Conservation (phyloP, 2,797 vertebrate genomes). For the Echeneis naucrates region DNA sequence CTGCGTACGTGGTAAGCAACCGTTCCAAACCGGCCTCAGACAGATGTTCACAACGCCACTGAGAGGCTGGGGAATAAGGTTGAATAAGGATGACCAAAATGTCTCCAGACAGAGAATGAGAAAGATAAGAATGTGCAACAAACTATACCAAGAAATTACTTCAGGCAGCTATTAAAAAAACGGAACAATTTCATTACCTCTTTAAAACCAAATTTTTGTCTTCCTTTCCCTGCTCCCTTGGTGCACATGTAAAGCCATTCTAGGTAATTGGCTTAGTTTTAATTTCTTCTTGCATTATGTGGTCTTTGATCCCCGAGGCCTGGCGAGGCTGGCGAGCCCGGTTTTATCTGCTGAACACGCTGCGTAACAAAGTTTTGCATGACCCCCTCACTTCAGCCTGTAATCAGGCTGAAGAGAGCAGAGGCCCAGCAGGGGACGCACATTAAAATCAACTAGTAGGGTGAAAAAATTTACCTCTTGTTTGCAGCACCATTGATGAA, state of each 20-base stretch:
- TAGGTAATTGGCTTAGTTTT: constrained; percentile 70
- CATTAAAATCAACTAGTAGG: constrained; percentile 66
- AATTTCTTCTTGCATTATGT: constrained; percentile 61
- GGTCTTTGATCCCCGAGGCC: constrained; percentile 64
- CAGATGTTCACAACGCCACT: constrained; percentile 65
- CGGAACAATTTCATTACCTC: constrained; percentile 27
- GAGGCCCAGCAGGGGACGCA: constrained; percentile 39
- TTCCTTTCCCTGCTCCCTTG: constrained; percentile 31
- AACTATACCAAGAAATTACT: constrained; percentile 37
- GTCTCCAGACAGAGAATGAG: constrained; percentile 30
- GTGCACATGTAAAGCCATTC: constrained; percentile 53
- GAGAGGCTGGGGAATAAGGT: constrained; percentile 40
- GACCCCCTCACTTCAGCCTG: constrained; percentile 61
- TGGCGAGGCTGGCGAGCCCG: constrained; percentile 25
- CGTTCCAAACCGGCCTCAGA: constrained; percentile 49
- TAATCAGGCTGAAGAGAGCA: constrained; percentile 50
- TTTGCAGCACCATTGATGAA: constrained; percentile 43
- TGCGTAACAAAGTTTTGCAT: constrained; percentile 53
- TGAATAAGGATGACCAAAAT: constrained; percentile 50
- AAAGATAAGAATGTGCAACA: constrained; percentile 25
- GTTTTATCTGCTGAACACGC: constrained; percentile 53
- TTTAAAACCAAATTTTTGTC: constrained; percentile 45
- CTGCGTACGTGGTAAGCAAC: constrained; percentile 52
- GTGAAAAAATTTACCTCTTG: constrained; percentile 32
- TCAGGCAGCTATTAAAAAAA: constrained; percentile 21